Evolutionary conservation across 2,113 vertebrate species (phyloP).

Genomic region (Oophaga pumilio): DNA sequence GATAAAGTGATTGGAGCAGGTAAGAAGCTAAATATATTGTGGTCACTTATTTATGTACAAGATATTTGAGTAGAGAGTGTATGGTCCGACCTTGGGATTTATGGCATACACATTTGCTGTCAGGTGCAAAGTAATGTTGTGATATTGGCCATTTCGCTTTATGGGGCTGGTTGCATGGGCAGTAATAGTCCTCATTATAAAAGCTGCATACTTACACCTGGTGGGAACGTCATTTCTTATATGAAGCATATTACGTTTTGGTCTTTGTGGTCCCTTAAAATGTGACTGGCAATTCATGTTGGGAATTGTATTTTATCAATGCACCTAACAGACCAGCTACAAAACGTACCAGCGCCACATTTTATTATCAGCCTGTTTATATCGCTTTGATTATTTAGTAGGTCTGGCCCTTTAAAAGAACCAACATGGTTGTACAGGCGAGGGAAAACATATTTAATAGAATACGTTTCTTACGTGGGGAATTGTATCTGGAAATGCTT

Average conservation of each 20-base stretch:
- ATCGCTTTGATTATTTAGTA: conserved; percentile 23
- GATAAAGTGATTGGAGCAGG: conserved; percentile 97
- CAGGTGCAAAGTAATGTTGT: background rate
- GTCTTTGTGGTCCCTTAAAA: conserved; percentile 1
- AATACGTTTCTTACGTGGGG: conserved; percentile 3
- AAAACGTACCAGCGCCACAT: background rate
- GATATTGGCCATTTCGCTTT: background rate
- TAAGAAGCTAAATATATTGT: conserved; percentile 65
- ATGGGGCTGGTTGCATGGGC: background rate
- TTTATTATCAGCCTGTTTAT: background rate
- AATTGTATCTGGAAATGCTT: conserved; percentile 34
- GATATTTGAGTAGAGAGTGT: background rate
- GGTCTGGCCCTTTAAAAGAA: background rate
- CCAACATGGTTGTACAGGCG: background rate
- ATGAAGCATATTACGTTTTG: background rate
- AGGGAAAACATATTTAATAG: background rate
- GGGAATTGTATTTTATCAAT: background rate
- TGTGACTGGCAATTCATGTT: background rate
- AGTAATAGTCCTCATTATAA: conserved; percentile 1
- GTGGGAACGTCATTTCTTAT: background rate
- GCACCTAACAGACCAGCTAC: background rate
- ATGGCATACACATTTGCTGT: background rate
- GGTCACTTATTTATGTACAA: no score
- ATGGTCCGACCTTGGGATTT: background rate
- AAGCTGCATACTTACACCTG: background rate